Evolutionary conservation across 2,888 invertebrate genomes (phyloP), one percentile per base, ranked within the genome.

Genomic region (Drosophila prolongata): DNA sequence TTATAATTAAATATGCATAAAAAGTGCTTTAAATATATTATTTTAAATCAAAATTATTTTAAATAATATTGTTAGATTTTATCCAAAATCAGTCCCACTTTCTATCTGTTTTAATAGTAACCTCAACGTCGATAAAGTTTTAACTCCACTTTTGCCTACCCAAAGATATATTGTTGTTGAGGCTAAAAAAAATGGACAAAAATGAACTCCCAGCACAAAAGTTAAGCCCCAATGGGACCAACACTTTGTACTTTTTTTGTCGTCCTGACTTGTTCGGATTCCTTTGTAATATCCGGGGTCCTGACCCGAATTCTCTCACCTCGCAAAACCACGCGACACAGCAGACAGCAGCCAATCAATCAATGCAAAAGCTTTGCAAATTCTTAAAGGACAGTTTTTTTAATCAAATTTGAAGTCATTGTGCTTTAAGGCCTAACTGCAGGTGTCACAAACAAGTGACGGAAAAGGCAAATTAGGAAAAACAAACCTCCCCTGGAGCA

Each of bases 291-390:
- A 50, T 43, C 34, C 49, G 6, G 42, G 50, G 52, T 35, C 16
- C 46, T 40, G 44, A 24, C 46, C 46, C 44, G 11, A 60, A 10
- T 38, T 27, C 38, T 65, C 47, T 19, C 44, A 47, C 10, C 59
- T 47, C 19, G 14, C 13, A 14, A 38, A 24, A 13, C 40, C 30
- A 8, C 37, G n/a, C 27, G 35, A 46, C 55, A 66, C 27, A 37
- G 9, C 49, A 35, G 62, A 24, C 24, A 11, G 55, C 58, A 53
- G 66, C 62, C 68, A 69, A 81, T 81, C 84, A 86, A 80, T 81
- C 84, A 86, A 69, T 68, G 68, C 60, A 58, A 71, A 74, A 67
- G 73, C 66, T 64, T 70, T 68, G 16, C 56, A 65, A 40, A 47
- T 35, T 66, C 43, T 16, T 66, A 68, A 57, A 58, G 58, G 52